Conservation (phyloP, 2,113 vertebrate genomes). For the Castor canadensis region DNA sequence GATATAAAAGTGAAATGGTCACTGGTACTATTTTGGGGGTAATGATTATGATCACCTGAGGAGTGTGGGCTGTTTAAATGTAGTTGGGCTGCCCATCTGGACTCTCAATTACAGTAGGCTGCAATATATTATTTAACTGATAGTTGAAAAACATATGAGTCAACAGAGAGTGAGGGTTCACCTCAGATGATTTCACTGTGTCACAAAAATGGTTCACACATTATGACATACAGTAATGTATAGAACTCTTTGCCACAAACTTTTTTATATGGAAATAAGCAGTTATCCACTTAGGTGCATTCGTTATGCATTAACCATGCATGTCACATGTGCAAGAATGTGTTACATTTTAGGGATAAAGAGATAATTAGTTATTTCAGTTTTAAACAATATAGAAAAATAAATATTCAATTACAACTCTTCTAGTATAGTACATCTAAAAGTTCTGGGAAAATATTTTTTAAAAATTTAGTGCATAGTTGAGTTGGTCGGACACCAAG, state of each 20-base stretch:
- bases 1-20: slow-evolving; percentile 33
- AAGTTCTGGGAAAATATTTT: neutral
- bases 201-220: neutral
- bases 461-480: neutral
- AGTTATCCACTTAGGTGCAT: neutral
- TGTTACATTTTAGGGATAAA: slow-evolving; percentile 28
- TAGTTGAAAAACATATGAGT: slow-evolving; percentile 56
- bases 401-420: neutral
- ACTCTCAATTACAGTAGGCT: neutral
- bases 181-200: neutral
- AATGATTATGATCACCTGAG: slow-evolving; percentile 40
- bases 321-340: neutral
- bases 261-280: slow-evolving; percentile 34
- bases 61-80: neutral
- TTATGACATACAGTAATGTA: neutral
- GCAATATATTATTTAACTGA: slow-evolving; percentile 33
- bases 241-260: slow-evolving; percentile 20
- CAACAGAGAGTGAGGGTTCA: neutral
- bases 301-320: slow-evolving; percentile 3
- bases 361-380: neutral
- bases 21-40: neutral
- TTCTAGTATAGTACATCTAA: neutral
- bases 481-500: neutral
- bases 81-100: slow-evolving; percentile 14
- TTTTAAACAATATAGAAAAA: neutral